These are phyloP conservation scores for Ophioninae sp. DNA, from an alignment of 2,888 invertebrate genomes.

Conservation along the genomic window DNA sequence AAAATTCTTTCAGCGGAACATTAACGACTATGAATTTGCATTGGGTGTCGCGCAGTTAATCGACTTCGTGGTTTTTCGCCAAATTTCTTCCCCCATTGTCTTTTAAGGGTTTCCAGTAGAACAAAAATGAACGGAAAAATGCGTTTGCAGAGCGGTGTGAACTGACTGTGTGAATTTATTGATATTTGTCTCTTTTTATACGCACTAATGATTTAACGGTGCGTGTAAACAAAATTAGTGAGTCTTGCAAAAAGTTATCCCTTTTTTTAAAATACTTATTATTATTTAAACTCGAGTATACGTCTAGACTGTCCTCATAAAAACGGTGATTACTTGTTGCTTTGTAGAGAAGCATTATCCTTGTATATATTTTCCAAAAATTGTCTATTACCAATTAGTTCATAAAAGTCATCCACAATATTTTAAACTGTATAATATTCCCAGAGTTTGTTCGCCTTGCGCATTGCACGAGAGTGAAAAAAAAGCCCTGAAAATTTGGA, in stretches of 20 bases:
- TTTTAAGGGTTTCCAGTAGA: neutral
- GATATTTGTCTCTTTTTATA: neutral
- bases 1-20: neutral
- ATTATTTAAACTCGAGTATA: slow-evolving; percentile 4
- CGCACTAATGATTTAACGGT: neutral
- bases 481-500: neutral
- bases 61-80: neutral
- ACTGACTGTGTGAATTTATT: neutral
- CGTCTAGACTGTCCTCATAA: neutral
- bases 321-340: neutral
- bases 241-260: neutral
- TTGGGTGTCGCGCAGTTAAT: neutral
- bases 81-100: neutral
- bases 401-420: slow-evolving; percentile 10
- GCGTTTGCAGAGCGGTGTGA: neutral
- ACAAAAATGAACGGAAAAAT: neutral
- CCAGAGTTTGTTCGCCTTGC: neutral
- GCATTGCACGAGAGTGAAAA: neutral
- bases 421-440: neutral
- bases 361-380: slow-evolving; percentile 4
- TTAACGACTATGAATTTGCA: neutral
- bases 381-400: slow-evolving; percentile 19
- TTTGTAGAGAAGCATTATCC: slow-evolving; percentile 8
- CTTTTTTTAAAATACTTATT: neutral
- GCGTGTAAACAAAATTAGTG: neutral